phyloP scores from a whole-genome alignment of 2,797 vertebrate species.

The Esox masquinongy region DNA sequence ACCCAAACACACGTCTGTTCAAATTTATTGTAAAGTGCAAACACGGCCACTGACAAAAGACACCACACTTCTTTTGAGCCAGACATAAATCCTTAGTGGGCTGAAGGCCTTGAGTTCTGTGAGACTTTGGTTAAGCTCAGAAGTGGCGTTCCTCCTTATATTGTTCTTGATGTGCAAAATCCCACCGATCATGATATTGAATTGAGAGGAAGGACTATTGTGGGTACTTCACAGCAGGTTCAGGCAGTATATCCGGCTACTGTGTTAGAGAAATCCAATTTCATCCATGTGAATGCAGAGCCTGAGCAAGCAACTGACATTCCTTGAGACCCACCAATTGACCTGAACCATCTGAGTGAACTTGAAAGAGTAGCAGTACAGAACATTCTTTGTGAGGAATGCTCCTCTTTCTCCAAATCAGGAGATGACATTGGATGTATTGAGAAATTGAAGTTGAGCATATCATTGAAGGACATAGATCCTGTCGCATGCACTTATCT shows the following conservation, averaged over 20 bases:
- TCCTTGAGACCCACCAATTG: conserved; percentile 1
- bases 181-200: conserved; percentile 24
- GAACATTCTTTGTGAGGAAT: conserved; percentile 4
- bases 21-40: too few species aligned
- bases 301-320: not conserved
- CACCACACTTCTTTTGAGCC: conserved; percentile 20
- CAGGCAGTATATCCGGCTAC: conserved; percentile 18
- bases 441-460: conserved; percentile 19
- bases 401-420: conserved; percentile 12
- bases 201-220: conserved; percentile 10
- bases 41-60: too few species aligned
- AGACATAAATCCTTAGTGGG: conserved; percentile 10
- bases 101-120: conserved; percentile 7
- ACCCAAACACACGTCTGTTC: too few species aligned
- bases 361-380: not conserved
- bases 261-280: conserved; percentile 2
- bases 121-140: too few species aligned
- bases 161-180: conserved; percentile 21
- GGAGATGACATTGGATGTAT: conserved; percentile 33
- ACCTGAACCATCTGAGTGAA: conserved; percentile 13
- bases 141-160: conserved; percentile 12
- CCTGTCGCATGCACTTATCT: too few species aligned
- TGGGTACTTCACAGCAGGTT: conserved; percentile 5
- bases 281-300: too few species aligned
- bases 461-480: conserved; percentile 28